phyloP scores from a whole-genome alignment of 2,888 invertebrate genomes.

The Noctua janthe region DNA sequence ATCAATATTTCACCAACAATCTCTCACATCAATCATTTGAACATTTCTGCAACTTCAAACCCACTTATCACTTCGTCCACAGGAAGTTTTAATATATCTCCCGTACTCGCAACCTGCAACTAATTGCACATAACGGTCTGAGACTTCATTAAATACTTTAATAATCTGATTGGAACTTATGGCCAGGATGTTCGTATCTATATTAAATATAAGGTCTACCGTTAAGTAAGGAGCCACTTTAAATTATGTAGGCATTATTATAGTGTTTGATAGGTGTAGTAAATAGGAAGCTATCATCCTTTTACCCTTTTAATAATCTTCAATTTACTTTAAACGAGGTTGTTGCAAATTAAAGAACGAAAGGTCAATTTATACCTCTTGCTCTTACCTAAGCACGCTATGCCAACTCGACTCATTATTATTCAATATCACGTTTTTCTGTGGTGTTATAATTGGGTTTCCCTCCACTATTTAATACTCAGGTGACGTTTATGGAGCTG shows the following conservation, averaged over 20 bases:
- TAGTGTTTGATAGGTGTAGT: background rate
- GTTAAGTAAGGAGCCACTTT: background rate
- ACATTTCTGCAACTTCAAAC: background rate
- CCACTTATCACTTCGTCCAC: background rate
- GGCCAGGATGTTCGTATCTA: conserved; percentile 7
- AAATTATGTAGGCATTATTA: background rate
- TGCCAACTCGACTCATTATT: background rate
- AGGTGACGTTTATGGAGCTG: background rate
- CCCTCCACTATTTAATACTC: background rate
- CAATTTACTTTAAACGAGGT: background rate
- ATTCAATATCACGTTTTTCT: background rate
- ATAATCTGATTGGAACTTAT: conserved; percentile 14
- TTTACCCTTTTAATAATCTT: background rate
- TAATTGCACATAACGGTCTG: conserved; percentile 10
- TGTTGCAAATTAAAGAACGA: background rate
- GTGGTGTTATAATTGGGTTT: background rate
- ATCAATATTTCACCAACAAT: conserved; percentile 2
- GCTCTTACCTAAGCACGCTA: background rate
- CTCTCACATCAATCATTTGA: background rate
- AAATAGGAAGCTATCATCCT: background rate
- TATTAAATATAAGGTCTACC: background rate
- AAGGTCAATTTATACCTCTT: background rate
- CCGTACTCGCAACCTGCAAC: conserved; percentile 1
- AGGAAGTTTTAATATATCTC: conserved; percentile 3
- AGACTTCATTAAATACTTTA: conserved; percentile 13